phyloP scores from a whole-genome alignment of 2,888 invertebrate species.

The Ichneumoninae sp. region DNA sequence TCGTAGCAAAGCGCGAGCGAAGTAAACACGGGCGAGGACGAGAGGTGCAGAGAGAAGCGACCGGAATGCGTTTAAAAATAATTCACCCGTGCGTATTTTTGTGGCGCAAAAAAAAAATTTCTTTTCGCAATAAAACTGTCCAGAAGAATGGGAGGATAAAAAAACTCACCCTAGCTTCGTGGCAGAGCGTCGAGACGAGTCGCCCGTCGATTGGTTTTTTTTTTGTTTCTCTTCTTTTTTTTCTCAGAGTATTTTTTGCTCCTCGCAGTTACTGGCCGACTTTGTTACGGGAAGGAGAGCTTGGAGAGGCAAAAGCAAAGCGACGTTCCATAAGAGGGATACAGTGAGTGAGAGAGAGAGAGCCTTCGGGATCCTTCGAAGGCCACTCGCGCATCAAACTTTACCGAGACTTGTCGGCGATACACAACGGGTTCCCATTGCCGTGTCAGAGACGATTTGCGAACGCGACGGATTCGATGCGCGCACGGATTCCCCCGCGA shows the following conservation, averaged over 20 bases:
- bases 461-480: conserved; percentile 1
- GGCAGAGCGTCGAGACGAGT: conserved; percentile 2
- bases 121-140: conserved; percentile 1
- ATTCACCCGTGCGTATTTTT: neutral
- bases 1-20: conserved; percentile 6
- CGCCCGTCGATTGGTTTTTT: neutral
- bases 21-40: conserved; percentile 11
- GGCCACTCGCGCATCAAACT: conserved; percentile 33
- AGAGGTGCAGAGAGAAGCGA: neutral
- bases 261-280: conserved; percentile 20
- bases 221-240: neutral
- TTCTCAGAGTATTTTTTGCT: neutral
- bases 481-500: conserved; percentile 3
- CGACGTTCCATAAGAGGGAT: conserved; percentile 7
- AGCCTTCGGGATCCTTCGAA: conserved; percentile 22
- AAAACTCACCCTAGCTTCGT: conserved; percentile 38
- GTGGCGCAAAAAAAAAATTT: neutral
- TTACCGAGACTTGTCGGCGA: conserved; percentile 38
- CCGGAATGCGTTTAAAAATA: neutral
- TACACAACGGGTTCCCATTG: conserved; percentile 52
- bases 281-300: conserved; percentile 14
- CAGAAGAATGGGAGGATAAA: neutral
- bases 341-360: neutral
- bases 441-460: conserved; percentile 20
- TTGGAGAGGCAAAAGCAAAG: conserved; percentile 21